Conservation (phyloP, 2,113 vertebrate species). For the Neodontobutis hainanensis region DNA sequence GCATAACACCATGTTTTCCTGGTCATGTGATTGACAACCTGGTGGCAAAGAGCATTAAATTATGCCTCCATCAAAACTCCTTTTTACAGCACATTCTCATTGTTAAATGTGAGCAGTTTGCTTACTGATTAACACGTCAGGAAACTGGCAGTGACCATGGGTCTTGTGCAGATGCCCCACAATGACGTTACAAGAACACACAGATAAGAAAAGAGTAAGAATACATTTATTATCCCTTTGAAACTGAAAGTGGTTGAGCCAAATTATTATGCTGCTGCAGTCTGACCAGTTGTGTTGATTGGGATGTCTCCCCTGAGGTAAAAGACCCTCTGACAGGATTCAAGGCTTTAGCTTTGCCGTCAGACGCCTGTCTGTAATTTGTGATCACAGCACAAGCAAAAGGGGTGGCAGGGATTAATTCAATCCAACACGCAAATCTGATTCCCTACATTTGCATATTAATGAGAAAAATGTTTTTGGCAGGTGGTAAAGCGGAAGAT, state of each 20-base stretch:
- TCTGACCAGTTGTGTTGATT: constrained; percentile 67
- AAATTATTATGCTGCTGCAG: constrained; percentile 64
- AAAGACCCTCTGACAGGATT: constrained; percentile 66
- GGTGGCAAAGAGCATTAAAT: too few relatives aligned
- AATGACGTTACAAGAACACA: constrained; percentile 39
- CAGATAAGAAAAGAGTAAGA: constrained; percentile 54
- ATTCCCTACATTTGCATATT: constrained; percentile 82
- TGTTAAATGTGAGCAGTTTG: constrained; percentile 69
- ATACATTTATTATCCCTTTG: constrained; percentile 68
- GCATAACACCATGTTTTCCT: too few relatives aligned
- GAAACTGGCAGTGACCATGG: constrained; percentile 30
- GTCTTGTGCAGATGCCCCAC: constrained; percentile 43
- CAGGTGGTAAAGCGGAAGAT: constrained; percentile 70
- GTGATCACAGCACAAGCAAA: constrained; percentile 77
- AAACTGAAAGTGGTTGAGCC: constrained; percentile 55
- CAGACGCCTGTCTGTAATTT: constrained; percentile 79
- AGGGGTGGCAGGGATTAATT: constrained; percentile 79
- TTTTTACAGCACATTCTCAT: constrained; percentile 47
- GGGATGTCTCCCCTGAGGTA: constrained; percentile 72
- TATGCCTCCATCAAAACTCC: not conserved
- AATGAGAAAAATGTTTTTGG: constrained; percentile 77
- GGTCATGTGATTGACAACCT: too few relatives aligned
- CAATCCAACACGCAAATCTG: constrained; percentile 77
- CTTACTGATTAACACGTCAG: constrained; percentile 67
- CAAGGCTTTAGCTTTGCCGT: constrained; percentile 65